Percentiles rank a stretch among this genome's conserved stretches.
These are phyloP conservation scores for Excalfactoria chinensis DNA, from an alignment of 2,113 vertebrate genomes.

Conservation along the genomic window DNA sequence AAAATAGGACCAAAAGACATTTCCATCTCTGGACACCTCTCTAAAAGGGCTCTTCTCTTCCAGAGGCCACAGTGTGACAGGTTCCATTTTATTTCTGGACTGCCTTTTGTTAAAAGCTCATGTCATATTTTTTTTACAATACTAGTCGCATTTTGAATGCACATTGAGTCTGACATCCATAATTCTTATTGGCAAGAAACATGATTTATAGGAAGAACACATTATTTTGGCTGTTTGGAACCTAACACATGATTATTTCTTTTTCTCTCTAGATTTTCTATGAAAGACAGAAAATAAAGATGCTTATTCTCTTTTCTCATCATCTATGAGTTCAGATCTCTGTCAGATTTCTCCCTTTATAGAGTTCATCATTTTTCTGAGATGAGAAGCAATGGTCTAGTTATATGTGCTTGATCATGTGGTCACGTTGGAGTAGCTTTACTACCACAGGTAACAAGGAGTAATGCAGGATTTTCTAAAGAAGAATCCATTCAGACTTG, in stretches of 20 bases:
- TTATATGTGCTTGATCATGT: neutral
- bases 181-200: neutral
- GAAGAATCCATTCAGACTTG: neutral
- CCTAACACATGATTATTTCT: neutral
- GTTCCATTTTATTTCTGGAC: neutral
- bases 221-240: neutral
- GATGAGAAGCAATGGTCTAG: neutral
- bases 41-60: neutral
- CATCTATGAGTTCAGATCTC: neutral
- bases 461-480: neutral
- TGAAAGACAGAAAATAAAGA: neutral
- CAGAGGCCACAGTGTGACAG: no score
- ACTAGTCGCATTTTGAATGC: neutral
- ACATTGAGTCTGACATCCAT: neutral
- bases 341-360: neutral
- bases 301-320: neutral
- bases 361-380: neutral
- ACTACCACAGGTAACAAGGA: neutral
- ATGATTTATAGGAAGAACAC: neutral
- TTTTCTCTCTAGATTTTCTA: neutral
- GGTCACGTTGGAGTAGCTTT: neutral
- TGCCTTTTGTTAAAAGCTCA: neutral
- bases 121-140: neutral
- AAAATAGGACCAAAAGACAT: neutral
- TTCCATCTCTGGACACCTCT: neutral